Evolutionary conservation across 1,140 invertebrate genomes (phyloP).

Genomic region (Cheumatopsyche charites): DNA sequence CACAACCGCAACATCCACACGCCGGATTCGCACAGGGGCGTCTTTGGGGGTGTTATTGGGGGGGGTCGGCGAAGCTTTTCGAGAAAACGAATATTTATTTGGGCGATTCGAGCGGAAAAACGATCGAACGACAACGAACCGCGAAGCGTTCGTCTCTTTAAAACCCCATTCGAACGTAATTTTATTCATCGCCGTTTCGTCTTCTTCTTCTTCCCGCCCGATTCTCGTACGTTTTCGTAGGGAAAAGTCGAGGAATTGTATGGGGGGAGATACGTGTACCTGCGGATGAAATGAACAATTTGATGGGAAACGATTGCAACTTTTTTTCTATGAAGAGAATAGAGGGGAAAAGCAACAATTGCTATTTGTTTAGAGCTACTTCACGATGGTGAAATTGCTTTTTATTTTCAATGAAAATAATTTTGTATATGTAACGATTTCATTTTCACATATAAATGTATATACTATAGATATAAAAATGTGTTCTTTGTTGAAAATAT

Average conservation of each 20-base stretch:
- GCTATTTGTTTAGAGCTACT: too few relatives aligned
- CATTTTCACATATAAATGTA: too few relatives aligned
- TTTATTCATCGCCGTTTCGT: conserved; percentile 31
- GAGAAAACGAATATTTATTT: conserved; percentile 22
- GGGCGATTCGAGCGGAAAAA: conserved; percentile 22
- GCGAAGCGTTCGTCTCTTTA: conserved; percentile 25
- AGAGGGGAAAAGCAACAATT: too few relatives aligned
- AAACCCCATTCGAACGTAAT: conserved; percentile 26
- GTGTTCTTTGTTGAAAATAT: too few relatives aligned
- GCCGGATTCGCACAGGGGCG: neutral
- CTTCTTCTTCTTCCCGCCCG: neutral
- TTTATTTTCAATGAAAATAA: too few relatives aligned
- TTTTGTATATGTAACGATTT: too few relatives aligned
- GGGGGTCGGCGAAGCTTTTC: neutral
- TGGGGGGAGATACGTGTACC: too few relatives aligned
- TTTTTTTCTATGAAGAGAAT: too few relatives aligned
- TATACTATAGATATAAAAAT: too few relatives aligned
- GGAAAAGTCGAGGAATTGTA: neutral
- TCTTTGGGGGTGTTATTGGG: neutral
- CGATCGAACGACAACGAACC: conserved; percentile 27
- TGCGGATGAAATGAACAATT: too few relatives aligned
- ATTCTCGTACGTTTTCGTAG: conserved; percentile 6
- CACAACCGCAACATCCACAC: neutral
- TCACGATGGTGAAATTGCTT: too few relatives aligned
- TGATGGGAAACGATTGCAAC: too few relatives aligned